Base-by-base conservation (phyloP, 2,888 invertebrate genomes). In the Mechanitis mazaeus region DNA sequence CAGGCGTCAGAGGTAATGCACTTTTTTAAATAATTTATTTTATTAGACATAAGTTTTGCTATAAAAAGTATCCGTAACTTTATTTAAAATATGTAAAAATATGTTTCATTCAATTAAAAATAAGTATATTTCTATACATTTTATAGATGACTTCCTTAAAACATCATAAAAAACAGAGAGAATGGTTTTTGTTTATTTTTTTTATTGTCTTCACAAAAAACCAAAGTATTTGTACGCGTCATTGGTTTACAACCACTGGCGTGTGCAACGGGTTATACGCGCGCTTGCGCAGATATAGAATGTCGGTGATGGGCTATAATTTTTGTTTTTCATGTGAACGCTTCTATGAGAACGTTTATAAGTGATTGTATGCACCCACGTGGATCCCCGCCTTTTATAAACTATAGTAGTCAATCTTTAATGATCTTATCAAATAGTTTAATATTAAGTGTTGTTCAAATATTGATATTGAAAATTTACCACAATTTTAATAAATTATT, bases 221-320 rank as follows among this genome's bases (percentile, higher is more conserved):
- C 35, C 11, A 71, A 68, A 66, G 60, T 64, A 68, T 55, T 70
- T 68, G 64, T 68, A 75, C 72, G 73, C 74, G 76, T 79, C 80
- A 78, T 74, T 74, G 80, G 83, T 85, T 84, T 83, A 79, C 78
- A 75, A 83, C 82, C 76, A 79, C 83, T 85, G 86, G 80, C 83
- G 84, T 87, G 84, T 87, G 90, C 89, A 90, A 90, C 90, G 89
- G 78, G 89, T 88, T 90, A 90, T 89, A 90, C 83, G 74, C 78
- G 78, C 79, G 80, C 76, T 72, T 74, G 80, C 71, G 78, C 87
- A 79, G 82, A 87, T 87, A 87, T 89, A 90, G 89, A 87, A 83
- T 80, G 84, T 78, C 83, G 84, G 88, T 86, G 89, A 90, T 90
- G 88, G 88, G 75, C 90, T 90, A 89, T 89, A 90, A 90, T 90